These are phyloP conservation scores for Congeria kusceri DNA, from an alignment of 2,888 invertebrate genomes.

Conservation along the genomic window DNA sequence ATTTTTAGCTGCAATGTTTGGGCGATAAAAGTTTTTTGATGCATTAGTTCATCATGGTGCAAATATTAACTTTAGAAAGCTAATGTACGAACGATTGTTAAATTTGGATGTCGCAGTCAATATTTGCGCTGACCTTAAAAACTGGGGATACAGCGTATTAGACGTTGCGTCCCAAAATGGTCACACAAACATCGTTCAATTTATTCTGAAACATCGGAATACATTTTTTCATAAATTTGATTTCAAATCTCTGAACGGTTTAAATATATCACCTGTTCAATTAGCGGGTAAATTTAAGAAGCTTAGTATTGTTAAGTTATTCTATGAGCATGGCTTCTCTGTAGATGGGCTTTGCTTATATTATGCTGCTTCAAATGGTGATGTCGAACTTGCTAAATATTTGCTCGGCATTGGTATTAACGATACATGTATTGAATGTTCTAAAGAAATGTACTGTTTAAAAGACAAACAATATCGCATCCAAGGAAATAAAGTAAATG, in stretches of 20 bases:
- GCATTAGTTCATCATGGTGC: background rate
- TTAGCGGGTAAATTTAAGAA: conserved; percentile 3
- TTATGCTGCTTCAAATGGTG: no score
- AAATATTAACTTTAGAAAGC: conserved; percentile 6
- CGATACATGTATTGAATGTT: background rate
- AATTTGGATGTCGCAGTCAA: no score
- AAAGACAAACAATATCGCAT: background rate
- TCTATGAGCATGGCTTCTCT: background rate
- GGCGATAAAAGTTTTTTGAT: background rate
- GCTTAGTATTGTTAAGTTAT: background rate
- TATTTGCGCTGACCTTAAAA: background rate
- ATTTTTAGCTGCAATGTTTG: conserved; percentile 1
- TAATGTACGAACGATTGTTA: background rate
- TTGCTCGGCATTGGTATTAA: background rate
- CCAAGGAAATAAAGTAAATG: conserved; percentile 3
- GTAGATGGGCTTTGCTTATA: no score
- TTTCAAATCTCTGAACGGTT: background rate
- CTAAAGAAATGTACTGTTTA: background rate
- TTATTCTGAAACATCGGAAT: background rate
- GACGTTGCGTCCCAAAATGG: conserved; percentile 15
- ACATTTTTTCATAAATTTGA: background rate
- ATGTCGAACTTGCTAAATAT: no score
- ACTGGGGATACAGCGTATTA: conserved; percentile 7
- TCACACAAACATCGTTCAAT: background rate
- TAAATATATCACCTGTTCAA: conserved; percentile 4